Percentiles rank a stretch among this genome's conserved stretches.
phyloP scores from a whole-genome alignment of 2,888 invertebrate genomes.

The Ophion ventricosus region DNA sequence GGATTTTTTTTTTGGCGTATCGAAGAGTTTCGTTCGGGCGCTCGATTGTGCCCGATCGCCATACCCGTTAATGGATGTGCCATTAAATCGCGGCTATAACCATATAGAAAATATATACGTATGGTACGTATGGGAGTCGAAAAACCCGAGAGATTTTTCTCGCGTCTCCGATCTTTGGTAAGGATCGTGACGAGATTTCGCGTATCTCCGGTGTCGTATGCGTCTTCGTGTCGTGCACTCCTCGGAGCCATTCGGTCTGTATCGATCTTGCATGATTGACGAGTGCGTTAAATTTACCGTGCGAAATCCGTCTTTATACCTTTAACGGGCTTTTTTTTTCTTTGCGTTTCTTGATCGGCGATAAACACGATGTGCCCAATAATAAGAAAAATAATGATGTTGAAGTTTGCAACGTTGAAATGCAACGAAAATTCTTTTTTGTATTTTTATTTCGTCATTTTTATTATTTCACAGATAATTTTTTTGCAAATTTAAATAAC shows the following conservation, averaged over 20 bases:
- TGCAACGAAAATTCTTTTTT: too few species aligned
- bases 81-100: slow-evolving; percentile 35
- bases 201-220: neutral
- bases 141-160: slow-evolving; percentile 13
- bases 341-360: neutral
- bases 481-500: too few species aligned
- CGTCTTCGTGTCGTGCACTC: neutral
- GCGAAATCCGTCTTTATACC: too few species aligned
- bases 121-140: neutral
- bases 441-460: too few species aligned
- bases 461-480: too few species aligned
- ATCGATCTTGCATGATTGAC: neutral
- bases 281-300: neutral
- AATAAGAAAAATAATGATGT: neutral
- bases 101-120: slow-evolving; percentile 8
- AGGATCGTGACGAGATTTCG: neutral
- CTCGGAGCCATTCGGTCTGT: neutral
- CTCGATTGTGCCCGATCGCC: slow-evolving; percentile 55
- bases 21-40: slow-evolving; percentile 4
- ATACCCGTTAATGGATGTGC: slow-evolving; percentile 48
- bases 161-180: neutral
- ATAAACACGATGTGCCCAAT: neutral
- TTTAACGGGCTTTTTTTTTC: too few species aligned
- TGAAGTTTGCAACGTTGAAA: too few species aligned
- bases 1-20: slow-evolving; percentile 50